A percentile compares a stretch with the other conserved stretches of the same genome.
Evolutionary conservation across 2,888 invertebrate species (phyloP).

Genomic region (Capitulum mitella): DNA sequence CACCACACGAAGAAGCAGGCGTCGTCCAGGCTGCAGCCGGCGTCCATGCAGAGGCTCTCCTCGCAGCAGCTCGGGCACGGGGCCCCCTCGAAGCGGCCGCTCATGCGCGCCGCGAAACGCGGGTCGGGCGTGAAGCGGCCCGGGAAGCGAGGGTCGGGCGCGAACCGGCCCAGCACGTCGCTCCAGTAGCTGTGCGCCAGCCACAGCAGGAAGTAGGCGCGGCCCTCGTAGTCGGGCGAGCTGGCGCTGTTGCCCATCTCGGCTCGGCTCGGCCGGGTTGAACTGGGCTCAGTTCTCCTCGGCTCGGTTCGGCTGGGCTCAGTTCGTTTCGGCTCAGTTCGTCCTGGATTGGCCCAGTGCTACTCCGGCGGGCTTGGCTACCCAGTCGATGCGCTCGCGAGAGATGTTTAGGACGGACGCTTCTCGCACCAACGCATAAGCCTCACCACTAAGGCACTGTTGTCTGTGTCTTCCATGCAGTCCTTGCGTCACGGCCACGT

Average conservation of each 20-base stretch:
- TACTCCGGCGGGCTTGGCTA: too few relatives aligned
- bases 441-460: too few relatives aligned
- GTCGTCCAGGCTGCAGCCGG: not conserved
- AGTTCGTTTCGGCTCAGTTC: too few relatives aligned
- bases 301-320: too few relatives aligned
- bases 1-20: not conserved
- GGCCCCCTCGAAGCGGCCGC: not conserved
- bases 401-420: too few relatives aligned
- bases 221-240: not conserved
- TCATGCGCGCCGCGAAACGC: not conserved
- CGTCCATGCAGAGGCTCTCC: not conserved
- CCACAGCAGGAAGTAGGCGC: constrained; percentile 4
- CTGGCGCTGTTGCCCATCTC: constrained; percentile 46
- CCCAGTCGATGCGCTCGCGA: too few relatives aligned
- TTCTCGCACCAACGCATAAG: too few relatives aligned
- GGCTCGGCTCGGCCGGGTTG: not conserved
- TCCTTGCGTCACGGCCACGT: too few relatives aligned
- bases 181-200: not conserved
- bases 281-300: not conserved
- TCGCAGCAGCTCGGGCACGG: not conserved
- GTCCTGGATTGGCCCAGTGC: too few relatives aligned
- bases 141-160: not conserved
- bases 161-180: not conserved
- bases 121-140: not conserved
- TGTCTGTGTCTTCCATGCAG: too few relatives aligned